Percentiles rank a stretch among this genome's conserved stretches.
Evolutionary conservation across 92 coral and sea anemone genomes (phyloP).

Genomic region (Palythoa heliodiscus): DNA sequence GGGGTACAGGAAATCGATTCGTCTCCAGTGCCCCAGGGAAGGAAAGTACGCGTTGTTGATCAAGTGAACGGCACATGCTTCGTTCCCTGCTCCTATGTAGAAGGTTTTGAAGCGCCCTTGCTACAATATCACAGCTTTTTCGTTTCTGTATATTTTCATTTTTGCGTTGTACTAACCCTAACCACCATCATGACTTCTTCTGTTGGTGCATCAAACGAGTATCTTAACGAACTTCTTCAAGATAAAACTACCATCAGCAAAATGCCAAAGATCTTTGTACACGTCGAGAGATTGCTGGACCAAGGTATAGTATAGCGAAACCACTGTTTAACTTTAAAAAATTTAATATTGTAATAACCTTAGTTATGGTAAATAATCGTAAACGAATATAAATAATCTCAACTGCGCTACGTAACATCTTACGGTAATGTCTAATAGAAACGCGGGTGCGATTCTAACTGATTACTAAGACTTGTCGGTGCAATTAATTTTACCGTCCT

Average conservation of each 20-base stretch:
- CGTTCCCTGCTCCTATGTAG: constrained; percentile 40
- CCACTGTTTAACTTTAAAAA: constrained; percentile 52
- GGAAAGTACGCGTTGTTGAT: constrained; percentile 32
- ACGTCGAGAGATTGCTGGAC: constrained; percentile 97
- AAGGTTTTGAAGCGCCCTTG: constrained; percentile 32
- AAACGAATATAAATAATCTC: constrained; percentile 88
- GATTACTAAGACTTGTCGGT: constrained; percentile 28
- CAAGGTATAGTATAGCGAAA: constrained; percentile 85
- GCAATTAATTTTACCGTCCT: constrained; percentile 5
- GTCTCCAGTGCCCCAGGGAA: constrained; percentile 39
- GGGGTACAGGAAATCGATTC: constrained; percentile 22
- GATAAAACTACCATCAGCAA: constrained; percentile 99
- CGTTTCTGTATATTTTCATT: constrained; percentile 80
- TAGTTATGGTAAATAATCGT: constrained; percentile 92
- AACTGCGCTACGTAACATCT: constrained; percentile 71
- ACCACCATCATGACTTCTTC: constrained; percentile 84
- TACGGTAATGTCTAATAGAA: constrained; percentile 82
- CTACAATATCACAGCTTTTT: constrained; percentile 41
- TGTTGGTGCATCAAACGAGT: constrained; percentile 89
- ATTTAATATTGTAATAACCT: constrained; percentile 86
- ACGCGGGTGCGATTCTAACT: constrained; percentile 40
- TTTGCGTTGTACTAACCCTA: constrained; percentile 96
- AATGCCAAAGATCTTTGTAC: constrained; percentile 99
- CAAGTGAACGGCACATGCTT: constrained; percentile 22
- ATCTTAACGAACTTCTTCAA: constrained; percentile 98